Evolutionary conservation across 2,113 vertebrate genomes (phyloP).

Genomic region (Lonchura striata): DNA sequence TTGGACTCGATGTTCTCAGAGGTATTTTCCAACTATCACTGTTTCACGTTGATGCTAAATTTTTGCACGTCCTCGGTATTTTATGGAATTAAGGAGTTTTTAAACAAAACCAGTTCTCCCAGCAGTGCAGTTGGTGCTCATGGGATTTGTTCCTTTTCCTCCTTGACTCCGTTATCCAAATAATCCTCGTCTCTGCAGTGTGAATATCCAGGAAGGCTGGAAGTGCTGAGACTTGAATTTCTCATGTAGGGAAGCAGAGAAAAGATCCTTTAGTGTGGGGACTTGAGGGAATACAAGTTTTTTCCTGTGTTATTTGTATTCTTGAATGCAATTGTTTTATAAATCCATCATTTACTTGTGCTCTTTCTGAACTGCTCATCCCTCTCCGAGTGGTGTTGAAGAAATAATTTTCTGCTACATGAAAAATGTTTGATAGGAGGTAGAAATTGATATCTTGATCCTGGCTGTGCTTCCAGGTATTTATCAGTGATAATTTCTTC

Average conservation of each 20-base stretch:
- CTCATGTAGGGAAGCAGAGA: not conserved
- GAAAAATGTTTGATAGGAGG: not conserved
- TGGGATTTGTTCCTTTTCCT: not conserved
- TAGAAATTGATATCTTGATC: not conserved
- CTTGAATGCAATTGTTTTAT: not conserved
- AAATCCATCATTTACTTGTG: not conserved
- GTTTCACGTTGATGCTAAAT: not conserved
- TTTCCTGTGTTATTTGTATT: not conserved
- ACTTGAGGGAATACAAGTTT: not conserved
- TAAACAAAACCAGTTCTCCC: not conserved
- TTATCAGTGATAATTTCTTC: conserved; percentile 31
- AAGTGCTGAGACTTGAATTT: not conserved
- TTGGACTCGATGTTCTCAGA: not conserved
- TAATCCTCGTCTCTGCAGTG: not conserved
- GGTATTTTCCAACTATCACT: not conserved
- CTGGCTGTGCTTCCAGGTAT: not conserved
- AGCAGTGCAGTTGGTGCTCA: rapidly evolving
- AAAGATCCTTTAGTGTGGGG: rapidly evolving
- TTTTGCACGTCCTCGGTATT: not conserved
- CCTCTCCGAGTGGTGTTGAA: not conserved
- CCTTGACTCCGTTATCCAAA: not conserved
- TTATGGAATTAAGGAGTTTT: not conserved
- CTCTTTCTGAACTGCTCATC: not conserved
- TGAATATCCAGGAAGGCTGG: not conserved
- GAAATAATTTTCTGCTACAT: not conserved